Evolutionary conservation across 2,888 invertebrate genomes (phyloP).

Genomic region (Digitonthophagus gazella): DNA sequence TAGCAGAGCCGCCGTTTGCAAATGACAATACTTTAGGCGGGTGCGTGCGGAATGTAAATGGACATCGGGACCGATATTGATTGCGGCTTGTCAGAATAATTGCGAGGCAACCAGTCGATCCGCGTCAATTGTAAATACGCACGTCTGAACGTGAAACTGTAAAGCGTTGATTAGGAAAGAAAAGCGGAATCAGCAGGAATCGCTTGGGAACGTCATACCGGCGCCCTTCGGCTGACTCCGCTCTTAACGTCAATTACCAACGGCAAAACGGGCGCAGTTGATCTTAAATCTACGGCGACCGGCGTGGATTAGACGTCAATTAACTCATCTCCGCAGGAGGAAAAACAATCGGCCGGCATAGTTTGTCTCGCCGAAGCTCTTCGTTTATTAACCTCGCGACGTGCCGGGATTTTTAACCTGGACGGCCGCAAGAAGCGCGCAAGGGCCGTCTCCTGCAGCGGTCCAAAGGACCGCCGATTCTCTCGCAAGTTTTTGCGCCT

Average conservation of each 20-base stretch:
- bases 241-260: not conserved
- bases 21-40: not conserved
- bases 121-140: not conserved
- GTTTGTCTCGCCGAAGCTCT: slow-evolving; percentile 13
- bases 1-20: not conserved
- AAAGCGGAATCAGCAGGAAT: not conserved
- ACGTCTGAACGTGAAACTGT: not conserved
- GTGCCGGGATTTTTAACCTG: slow-evolving; percentile 9
- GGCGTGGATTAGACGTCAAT: slow-evolving; percentile 12
- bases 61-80: not conserved
- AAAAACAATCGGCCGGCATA: slow-evolving; percentile 5
- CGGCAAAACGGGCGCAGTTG: not conserved
- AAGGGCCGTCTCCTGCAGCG: not conserved
- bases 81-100: not conserved
- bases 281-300: not conserved
- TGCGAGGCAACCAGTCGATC: not conserved
- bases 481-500: slow-evolving; percentile 10
- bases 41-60: not conserved
- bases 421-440: not conserved
- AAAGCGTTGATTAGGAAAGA: not conserved
- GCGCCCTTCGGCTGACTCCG: not conserved
- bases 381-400: slow-evolving; percentile 16
- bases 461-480: slow-evolving; percentile 11
- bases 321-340: slow-evolving; percentile 10
- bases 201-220: not conserved